Percentiles rank a stretch among this genome's conserved stretches.
Conservation (phyloP, 1,140 invertebrate genomes). For the Megalopta genalis region DNA sequence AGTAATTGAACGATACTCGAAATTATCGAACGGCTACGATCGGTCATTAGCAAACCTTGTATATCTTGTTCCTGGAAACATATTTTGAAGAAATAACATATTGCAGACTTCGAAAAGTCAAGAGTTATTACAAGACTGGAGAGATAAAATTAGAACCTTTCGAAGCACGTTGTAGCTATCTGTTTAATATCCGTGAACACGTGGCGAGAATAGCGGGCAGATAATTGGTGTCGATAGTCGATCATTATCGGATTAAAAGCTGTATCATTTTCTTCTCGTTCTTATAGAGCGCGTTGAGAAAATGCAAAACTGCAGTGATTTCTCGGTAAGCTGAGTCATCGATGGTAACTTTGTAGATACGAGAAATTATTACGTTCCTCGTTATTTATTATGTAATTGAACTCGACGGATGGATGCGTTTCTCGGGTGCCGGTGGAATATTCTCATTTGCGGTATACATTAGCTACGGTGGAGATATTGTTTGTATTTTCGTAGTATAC, state of each 20-base stretch:
- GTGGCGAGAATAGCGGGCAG: background rate
- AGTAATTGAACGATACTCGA: background rate
- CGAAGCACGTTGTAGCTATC: background rate
- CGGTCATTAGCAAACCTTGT: background rate
- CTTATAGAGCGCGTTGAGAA: too few relatives aligned
- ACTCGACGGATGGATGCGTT: background rate
- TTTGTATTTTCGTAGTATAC: background rate
- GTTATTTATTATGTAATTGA: slow-evolving; percentile 19
- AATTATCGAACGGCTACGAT: background rate
- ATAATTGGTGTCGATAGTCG: slow-evolving; percentile 9
- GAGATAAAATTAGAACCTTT: background rate
- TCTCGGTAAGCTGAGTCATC: slow-evolving; percentile 7
- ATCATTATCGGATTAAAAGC: slow-evolving; percentile 14
- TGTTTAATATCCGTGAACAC: slow-evolving; percentile 1
- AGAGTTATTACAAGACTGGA: background rate
- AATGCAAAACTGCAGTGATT: background rate
- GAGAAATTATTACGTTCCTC: background rate
- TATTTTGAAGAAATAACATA: background rate
- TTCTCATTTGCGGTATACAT: background rate
- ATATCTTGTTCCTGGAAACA: background rate
- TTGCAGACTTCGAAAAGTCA: background rate
- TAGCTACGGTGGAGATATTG: slow-evolving; percentile 22
- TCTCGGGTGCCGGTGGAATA: background rate
- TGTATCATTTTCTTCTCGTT: background rate
- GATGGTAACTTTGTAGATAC: slow-evolving; percentile 1